Percentiles rank a stretch among this genome's conserved stretches.
Conservation (phyloP, 1,140 invertebrate genomes). For the Drosophila ambigua region DNA sequence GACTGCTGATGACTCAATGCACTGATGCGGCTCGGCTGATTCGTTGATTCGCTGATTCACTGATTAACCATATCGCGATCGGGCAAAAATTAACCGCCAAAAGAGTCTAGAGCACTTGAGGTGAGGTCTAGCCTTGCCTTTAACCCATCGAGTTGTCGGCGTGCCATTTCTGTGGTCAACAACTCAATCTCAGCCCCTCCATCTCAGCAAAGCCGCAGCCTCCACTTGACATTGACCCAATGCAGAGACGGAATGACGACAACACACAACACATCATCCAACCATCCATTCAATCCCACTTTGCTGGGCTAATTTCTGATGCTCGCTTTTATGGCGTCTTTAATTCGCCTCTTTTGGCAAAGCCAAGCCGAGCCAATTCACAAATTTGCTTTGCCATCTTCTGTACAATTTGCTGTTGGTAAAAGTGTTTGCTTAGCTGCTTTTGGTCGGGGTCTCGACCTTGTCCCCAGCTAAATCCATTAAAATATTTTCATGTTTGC, state of each 20-base stretch:
- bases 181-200: slow-evolving; percentile 51
- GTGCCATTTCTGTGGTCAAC: slow-evolving; percentile 53
- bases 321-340: slow-evolving; percentile 57
- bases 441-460: slow-evolving; percentile 54
- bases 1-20: slow-evolving; percentile 43
- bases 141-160: slow-evolving; percentile 44
- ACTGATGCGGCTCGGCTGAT: slow-evolving; percentile 1
- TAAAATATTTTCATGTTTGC: slow-evolving; percentile 46
- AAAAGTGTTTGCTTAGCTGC: slow-evolving; percentile 52
- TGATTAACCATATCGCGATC: slow-evolving; percentile 44
- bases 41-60: slow-evolving; percentile 3
- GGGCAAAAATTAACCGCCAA: slow-evolving; percentile 24
- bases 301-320: slow-evolving; percentile 62
- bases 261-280: slow-evolving; percentile 35
- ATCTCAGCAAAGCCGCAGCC: slow-evolving; percentile 10
- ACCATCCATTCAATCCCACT: slow-evolving; percentile 11
- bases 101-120: slow-evolving; percentile 3
- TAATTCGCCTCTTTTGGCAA: slow-evolving; percentile 70
- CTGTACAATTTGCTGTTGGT: slow-evolving; percentile 38
- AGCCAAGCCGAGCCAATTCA: slow-evolving; percentile 36
- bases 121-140: slow-evolving; percentile 47
- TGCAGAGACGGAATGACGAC: slow-evolving; percentile 55
- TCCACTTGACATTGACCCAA: slow-evolving; percentile 80
- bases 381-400: slow-evolving; percentile 60
- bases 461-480: slow-evolving; percentile 48